Conservation (phyloP, 2,113 vertebrate genomes). For the Holacanthus passer region DNA sequence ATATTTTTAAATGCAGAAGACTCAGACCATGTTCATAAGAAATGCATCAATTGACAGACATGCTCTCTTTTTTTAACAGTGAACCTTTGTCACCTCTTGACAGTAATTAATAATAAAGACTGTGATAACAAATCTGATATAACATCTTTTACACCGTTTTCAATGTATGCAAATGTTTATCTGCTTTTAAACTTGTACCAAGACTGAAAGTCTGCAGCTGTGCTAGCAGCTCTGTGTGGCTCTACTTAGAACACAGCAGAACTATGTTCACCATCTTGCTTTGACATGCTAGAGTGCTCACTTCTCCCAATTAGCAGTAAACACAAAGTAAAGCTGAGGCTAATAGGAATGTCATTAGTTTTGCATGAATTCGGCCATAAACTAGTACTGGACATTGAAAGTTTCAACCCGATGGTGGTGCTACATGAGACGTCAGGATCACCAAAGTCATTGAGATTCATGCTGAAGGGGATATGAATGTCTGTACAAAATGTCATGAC, state of each 20-base stretch:
- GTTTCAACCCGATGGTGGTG: too few species aligned
- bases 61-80: not conserved
- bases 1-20: not conserved
- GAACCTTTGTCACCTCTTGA: not conserved
- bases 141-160: not conserved
- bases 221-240: not conserved
- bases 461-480: not conserved
- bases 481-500: too few species aligned
- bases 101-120: slow-evolving; percentile 39
- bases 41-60: not conserved
- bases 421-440: not conserved
- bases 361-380: too few species aligned
- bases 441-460: not conserved
- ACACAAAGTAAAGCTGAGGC: too few species aligned
- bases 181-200: not conserved
- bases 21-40: not conserved
- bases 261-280: too few species aligned
- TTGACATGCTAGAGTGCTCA: too few species aligned
- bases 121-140: not conserved
- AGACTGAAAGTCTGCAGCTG: too few species aligned
- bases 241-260: too few species aligned
- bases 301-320: too few species aligned
- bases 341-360: too few species aligned
- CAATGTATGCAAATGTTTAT: not conserved
- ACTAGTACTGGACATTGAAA: too few species aligned